Conservation (phyloP, 2,113 vertebrate species). For the Prochilodus magdalenae region DNA sequence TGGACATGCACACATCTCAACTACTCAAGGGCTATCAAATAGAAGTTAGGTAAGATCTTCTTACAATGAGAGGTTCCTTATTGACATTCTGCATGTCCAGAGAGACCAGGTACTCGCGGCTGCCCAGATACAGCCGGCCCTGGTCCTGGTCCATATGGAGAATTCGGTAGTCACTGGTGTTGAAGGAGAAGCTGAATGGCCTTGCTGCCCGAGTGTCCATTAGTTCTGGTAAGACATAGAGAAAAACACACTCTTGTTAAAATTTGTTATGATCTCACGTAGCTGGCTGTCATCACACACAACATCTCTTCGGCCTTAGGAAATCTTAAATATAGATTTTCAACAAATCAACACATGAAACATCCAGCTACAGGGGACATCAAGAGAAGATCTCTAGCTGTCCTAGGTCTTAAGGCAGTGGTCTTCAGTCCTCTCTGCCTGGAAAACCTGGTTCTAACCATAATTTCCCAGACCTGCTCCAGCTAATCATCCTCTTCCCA, state of each 20-base stretch:
- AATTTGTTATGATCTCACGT: no score
- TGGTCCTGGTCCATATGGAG: constrained; percentile 86
- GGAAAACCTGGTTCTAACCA: no score
- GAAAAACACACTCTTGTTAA: not conserved
- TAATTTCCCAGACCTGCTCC: no score
- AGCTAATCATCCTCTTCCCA: no score
- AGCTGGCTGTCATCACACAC: no score
- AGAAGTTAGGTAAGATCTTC: constrained; percentile 42
- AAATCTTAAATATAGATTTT: no score
- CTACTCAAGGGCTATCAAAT: not conserved
- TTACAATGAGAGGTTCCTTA: constrained; percentile 85
- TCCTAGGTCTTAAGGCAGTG: no score
- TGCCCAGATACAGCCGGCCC: constrained; percentile 84
- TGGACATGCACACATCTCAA: not conserved
- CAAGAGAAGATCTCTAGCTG: no score
- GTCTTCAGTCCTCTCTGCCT: no score
- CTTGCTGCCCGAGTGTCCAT: constrained; percentile 80
- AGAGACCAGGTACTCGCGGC: constrained; percentile 84
- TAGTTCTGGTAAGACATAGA: constrained; percentile 70
- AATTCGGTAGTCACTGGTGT: constrained; percentile 85
- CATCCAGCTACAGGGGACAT: no score
- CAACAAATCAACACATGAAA: no score
- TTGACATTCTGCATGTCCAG: constrained; percentile 87
- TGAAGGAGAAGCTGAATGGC: constrained; percentile 84
- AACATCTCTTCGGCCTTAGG: no score